A percentile compares a stretch with the other conserved stretches of the same genome.
phyloP scores from a whole-genome alignment of 2,113 vertebrate genomes.

The Brevimyrus niger region DNA sequence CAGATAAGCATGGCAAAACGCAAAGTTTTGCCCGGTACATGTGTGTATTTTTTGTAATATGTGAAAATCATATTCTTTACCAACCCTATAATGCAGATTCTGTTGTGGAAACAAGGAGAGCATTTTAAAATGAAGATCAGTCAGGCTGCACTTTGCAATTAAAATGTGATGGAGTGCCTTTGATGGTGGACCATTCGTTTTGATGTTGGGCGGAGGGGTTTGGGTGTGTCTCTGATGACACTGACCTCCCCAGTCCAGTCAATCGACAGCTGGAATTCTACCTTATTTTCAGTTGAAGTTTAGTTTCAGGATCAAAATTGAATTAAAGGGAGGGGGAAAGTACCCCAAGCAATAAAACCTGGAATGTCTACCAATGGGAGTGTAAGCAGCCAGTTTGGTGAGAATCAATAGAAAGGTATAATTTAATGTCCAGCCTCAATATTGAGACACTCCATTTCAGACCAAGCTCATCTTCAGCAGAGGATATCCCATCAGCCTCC shows the following conservation, averaged over 20 bases:
- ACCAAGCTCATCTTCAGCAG: background rate
- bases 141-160: background rate
- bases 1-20: background rate
- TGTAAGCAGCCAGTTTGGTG: background rate
- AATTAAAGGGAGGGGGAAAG: background rate
- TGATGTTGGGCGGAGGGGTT: constrained; percentile 4
- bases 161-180: background rate
- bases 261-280: background rate
- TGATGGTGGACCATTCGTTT: background rate
- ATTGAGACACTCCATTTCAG: constrained; percentile 2
- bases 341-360: background rate
- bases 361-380: background rate
- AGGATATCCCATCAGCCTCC: constrained; percentile 4
- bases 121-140: background rate
- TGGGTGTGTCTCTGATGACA: background rate
- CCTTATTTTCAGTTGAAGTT: background rate
- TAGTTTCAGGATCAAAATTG: background rate
- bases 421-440: background rate
- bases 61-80: background rate
- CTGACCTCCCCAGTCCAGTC: background rate
- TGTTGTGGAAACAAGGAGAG: background rate
- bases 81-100: background rate
- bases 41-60: too few relatives aligned
- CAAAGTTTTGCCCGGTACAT: background rate
- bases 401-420: constrained; percentile 5